Percentiles rank a stretch among this genome's conserved stretches.
Evolutionary conservation across 2,113 vertebrate species (phyloP).

Genomic region (Oreochromis spilurus): DNA sequence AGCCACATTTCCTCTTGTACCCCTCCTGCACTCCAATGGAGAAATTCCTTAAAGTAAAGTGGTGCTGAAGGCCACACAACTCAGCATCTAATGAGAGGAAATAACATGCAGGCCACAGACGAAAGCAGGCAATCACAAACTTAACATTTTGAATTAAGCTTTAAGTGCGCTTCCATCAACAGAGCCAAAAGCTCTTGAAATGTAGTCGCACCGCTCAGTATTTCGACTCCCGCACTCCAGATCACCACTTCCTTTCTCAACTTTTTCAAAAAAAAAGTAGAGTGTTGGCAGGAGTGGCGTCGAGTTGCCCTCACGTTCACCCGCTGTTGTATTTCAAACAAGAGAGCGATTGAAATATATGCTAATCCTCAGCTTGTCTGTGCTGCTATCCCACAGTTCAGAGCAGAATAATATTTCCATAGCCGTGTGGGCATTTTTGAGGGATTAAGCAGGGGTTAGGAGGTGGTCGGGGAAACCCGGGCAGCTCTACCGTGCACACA

Average conservation of each 20-base stretch:
- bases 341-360: constrained; percentile 54
- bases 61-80: background rate
- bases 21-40: background rate
- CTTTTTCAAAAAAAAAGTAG: background rate
- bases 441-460: constrained; percentile 47
- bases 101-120: background rate
- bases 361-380: constrained; percentile 47
- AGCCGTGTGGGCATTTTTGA: constrained; percentile 34
- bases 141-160: background rate
- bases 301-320: constrained; percentile 28
- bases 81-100: background rate
- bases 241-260: background rate
- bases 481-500: background rate
- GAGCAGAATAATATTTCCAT: constrained; percentile 39
- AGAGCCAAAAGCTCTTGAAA: background rate
- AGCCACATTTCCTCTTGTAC: background rate
- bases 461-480: constrained; percentile 30
- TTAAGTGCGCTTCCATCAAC: background rate
- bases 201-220: background rate
- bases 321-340: constrained; percentile 36
- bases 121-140: background rate
- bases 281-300: background rate
- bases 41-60: background rate
- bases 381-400: constrained; percentile 1
- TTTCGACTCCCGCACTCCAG: background rate